Evolutionary conservation across 2,113 vertebrate genomes (phyloP).

Genomic region (Tragelaphus strepsiceros): DNA sequence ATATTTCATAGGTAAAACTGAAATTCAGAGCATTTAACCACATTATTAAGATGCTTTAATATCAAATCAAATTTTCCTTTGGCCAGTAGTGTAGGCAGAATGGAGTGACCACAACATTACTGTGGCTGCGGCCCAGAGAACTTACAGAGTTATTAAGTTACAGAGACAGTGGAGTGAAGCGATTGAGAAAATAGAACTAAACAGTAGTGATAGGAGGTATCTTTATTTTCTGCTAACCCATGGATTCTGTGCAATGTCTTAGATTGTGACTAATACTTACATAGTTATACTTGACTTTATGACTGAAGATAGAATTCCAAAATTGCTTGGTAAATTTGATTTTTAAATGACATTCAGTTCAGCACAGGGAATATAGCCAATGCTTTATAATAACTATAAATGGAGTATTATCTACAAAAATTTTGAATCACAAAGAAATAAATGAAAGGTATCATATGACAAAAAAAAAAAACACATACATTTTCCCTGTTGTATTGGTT

Average conservation of each 20-base stretch:
- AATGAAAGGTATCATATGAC: not conserved
- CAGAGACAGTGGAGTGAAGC: not conserved
- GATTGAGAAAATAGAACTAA: not conserved
- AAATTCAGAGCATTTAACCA: not conserved
- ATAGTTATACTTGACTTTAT: not conserved
- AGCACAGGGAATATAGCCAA: not conserved
- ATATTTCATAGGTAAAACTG: not conserved
- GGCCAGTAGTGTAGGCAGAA: not conserved
- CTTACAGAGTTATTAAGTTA: not conserved
- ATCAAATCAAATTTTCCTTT: conserved; percentile 18
- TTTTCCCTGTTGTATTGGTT: not conserved
- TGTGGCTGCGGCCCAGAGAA: not conserved
- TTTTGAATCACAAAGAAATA: not conserved
- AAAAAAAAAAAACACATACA: not conserved
- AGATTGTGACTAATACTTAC: not conserved
- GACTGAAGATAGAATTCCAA: not conserved
- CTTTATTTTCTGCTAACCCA: not conserved
- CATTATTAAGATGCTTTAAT: not conserved
- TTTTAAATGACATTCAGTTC: not conserved
- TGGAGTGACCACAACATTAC: not conserved
- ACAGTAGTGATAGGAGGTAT: not conserved
- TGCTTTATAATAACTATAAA: not conserved
- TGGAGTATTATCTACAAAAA: not conserved
- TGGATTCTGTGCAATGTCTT: not conserved
- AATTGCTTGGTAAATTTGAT: not conserved